phyloP scores from a whole-genome alignment of 1,140 invertebrate genomes.

The Procambarus clarkii region DNA sequence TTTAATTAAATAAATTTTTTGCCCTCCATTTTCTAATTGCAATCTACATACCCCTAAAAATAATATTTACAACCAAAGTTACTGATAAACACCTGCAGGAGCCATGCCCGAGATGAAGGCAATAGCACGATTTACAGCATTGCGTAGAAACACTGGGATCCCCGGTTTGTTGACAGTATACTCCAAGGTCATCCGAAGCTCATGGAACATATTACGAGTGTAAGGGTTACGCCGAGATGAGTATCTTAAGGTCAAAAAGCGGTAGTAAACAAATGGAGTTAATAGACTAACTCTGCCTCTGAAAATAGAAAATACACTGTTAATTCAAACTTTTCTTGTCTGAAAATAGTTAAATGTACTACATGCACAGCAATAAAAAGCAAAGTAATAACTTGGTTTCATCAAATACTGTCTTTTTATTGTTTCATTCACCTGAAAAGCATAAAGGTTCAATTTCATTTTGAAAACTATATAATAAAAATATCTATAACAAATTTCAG shows the following conservation, averaged over 20 bases:
- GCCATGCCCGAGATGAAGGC: slow-evolving; percentile 81
- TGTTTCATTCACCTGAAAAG: no score
- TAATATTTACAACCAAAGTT: slow-evolving; percentile 6
- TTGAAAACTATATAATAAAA: no score
- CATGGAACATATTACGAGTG: slow-evolving; percentile 91
- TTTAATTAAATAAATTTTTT: slow-evolving; percentile 13
- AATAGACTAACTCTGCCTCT: slow-evolving; percentile 90
- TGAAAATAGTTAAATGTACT: background rate
- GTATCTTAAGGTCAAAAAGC: slow-evolving; percentile 93
- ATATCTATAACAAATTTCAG: no score
- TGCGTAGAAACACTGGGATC: slow-evolving; percentile 80
- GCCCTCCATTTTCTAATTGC: background rate
- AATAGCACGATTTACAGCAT: slow-evolving; percentile 78
- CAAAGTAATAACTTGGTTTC: no score
- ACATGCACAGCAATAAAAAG: background rate
- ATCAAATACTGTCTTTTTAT: background rate
- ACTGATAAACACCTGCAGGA: slow-evolving; percentile 76
- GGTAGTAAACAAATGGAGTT: slow-evolving; percentile 95
- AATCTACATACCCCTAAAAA: background rate
- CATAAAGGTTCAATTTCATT: no score
- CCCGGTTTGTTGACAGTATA: slow-evolving; percentile 80
- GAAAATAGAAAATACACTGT: slow-evolving; percentile 74
- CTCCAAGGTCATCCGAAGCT: slow-evolving; percentile 83
- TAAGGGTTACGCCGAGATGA: slow-evolving; percentile 95
- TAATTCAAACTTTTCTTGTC: background rate